Conservation (phyloP, 2,113 vertebrate genomes). For the human region DNA sequence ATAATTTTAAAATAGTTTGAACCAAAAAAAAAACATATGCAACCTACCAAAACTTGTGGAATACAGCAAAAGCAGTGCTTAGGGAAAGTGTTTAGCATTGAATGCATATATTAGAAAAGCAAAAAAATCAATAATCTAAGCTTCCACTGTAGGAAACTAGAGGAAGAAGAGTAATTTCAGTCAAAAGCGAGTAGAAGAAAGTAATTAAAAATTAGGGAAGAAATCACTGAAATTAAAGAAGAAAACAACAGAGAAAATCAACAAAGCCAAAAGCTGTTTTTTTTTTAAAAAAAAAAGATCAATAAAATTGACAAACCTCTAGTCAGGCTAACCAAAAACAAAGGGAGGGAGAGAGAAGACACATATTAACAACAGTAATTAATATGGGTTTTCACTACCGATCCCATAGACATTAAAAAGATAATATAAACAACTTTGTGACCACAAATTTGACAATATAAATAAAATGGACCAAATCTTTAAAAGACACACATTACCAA, state of each 20-base stretch:
- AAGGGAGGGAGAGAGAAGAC: neutral
- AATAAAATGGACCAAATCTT: neutral
- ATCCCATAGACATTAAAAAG: neutral
- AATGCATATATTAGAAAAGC: neutral
- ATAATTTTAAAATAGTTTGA: neutral
- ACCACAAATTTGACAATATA: neutral
- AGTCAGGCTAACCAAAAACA: neutral
- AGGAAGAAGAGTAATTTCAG: neutral
- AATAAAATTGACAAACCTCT: neutral
- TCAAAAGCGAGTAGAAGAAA: neutral
- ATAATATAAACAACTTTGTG: neutral
- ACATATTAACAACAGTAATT: neutral
- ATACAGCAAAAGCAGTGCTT: neutral
- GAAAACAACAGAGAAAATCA: slow-evolving; percentile 5
- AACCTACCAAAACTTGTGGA: slow-evolving; percentile 1
- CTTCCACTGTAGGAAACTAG: neutral
- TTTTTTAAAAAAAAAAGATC: neutral
- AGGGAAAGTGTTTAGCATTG: neutral
- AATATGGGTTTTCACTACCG: neutral
- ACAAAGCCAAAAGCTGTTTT: neutral
- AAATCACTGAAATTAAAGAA: neutral
- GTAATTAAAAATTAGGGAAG: neutral
- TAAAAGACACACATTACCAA: neutral
- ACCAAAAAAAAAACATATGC: neutral
- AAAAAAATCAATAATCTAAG: slow-evolving; percentile 12